Base-by-base conservation (phyloP, 1,140 invertebrate species). In the Tribolium madens region DNA sequence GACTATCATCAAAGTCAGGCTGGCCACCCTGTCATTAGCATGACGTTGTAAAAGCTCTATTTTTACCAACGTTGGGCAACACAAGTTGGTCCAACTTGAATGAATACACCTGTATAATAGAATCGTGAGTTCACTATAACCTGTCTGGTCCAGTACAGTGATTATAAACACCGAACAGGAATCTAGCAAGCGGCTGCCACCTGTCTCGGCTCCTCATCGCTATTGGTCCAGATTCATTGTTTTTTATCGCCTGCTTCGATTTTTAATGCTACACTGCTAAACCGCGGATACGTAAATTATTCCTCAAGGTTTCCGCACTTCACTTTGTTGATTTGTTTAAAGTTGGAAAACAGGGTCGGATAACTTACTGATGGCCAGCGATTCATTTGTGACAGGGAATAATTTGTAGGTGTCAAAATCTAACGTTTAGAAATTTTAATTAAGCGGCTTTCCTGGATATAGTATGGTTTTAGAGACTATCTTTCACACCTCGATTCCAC, bases 151-250 rank as follows among this genome's bases (percentile, higher is more conserved):
- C 60, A 81, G 72, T 79, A 72, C 69, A 77, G 72, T 81, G 79
- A 81, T 79, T 81, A 81, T 81, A 73, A 80, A 81, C 76, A 77
- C 75, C 72, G 74, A 81, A 79, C 79, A 79, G 78, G 79, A 79
- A 79, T 81, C 78, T 64, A 64, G 57, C 78, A 77, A 79, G 70
- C 79, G 79, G 79, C 73, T 81, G 78, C 79, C 79, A 81, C 79
- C 79, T 81, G 79, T 81, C 79, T 79, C 79, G 36, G 68, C 64
- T 71, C 76, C 69, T 75, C 75, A 75, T 70, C 57, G 79, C 78
- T 14, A 81, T 81, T 81, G 79, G 79, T 81, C 79, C 78, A 81
- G 75, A 81, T 79, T 77, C 53, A 69, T 79, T 79, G 70, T 79
- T 79, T 76, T 76, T 79, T 79, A 48, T 46, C 42, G 57, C 53